Percentiles rank a stretch among this genome's conserved stretches.
These are phyloP conservation scores for Automeris io DNA, from an alignment of 2,888 invertebrate genomes.

Conservation along the genomic window DNA sequence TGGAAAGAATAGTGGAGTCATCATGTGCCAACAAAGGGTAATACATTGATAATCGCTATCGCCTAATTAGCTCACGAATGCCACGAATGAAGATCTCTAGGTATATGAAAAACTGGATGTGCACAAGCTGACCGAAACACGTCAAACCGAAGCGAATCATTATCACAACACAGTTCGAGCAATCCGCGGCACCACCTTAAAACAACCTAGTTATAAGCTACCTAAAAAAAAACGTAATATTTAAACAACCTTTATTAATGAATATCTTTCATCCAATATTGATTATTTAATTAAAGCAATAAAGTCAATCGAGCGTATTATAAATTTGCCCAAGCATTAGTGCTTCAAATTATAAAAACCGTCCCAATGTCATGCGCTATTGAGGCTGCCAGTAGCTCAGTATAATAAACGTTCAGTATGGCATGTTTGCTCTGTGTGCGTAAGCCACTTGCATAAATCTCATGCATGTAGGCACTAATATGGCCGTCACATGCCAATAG, in stretches of 20 bases:
- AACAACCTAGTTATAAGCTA: too few species aligned
- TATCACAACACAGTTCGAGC: too few species aligned
- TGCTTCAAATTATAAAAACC: slow-evolving; percentile 26
- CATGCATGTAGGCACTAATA: neutral
- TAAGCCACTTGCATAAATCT: too few species aligned
- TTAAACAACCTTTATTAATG: neutral
- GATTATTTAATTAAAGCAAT: slow-evolving; percentile 3
- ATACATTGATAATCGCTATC: too few species aligned
- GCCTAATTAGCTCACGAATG: too few species aligned
- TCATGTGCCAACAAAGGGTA: too few species aligned
- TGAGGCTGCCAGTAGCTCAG: slow-evolving; percentile 4
- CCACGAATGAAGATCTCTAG: too few species aligned
- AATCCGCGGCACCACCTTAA: too few species aligned
- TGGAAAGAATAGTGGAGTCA: too few species aligned
- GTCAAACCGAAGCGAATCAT: too few species aligned
- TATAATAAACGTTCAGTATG: neutral
- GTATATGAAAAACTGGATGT: too few species aligned
- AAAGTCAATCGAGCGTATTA: slow-evolving; percentile 15
- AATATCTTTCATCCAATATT: slow-evolving; percentile 6
- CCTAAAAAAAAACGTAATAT: neutral
- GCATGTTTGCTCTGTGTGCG: neutral
- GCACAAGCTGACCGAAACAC: too few species aligned
- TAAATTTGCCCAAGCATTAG: slow-evolving; percentile 31
- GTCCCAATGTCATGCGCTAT: slow-evolving; percentile 36
- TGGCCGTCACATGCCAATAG: neutral